Base-by-base conservation (phyloP, 2,888 invertebrate genomes). In the Volucella inanis region DNA sequence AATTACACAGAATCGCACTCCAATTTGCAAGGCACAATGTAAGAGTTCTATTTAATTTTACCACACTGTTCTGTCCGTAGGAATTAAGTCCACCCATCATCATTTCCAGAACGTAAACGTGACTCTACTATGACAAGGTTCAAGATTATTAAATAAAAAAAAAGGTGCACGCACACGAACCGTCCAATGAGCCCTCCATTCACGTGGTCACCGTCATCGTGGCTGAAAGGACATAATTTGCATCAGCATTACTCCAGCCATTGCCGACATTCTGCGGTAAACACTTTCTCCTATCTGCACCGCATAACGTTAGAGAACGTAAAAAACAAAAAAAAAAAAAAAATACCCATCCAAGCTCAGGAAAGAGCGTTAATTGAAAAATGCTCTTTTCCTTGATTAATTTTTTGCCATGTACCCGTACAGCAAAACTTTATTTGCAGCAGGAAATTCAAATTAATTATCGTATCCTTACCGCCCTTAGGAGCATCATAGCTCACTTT, bases 371-470 rank as follows among this genome's bases (percentile, higher is more conserved):
- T 85, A 85, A 85, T 85, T 85, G 85, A 85, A 85, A 85, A 85
- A 85, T 85, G 85, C 85, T 85, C 85, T 85, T 85, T 85, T 85
- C 85, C 85, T 85, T 85, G 85, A 85, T 85, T 85, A 85, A 85
- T 85, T 85, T 85, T 85, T 85, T 81, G 80, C 85, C 81, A 85
- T 80, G 6, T 31, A 31, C 31, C 31, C 31, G 31, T 31, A 31
- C 31, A 68, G 85, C 62, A 50, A 85, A 85, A 85, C 85, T 85
- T 85, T 85, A 85, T 81, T 85, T 85, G 81, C 76, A 85, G 76
- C 85, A 85, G 85, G 85, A 85, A 80, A 85, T 85, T 85, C 85
- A 85, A 85, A 85, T 85, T 85, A 85, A 85, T 85, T 85, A 85
- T 85, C 67, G 76, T 68, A 85, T 85, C 85, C 85, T 85, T 80